Percentiles rank a stretch among this genome's conserved stretches.
Evolutionary conservation across 2,113 vertebrate genomes (phyloP).

Genomic region (Passerina amoena): DNA sequence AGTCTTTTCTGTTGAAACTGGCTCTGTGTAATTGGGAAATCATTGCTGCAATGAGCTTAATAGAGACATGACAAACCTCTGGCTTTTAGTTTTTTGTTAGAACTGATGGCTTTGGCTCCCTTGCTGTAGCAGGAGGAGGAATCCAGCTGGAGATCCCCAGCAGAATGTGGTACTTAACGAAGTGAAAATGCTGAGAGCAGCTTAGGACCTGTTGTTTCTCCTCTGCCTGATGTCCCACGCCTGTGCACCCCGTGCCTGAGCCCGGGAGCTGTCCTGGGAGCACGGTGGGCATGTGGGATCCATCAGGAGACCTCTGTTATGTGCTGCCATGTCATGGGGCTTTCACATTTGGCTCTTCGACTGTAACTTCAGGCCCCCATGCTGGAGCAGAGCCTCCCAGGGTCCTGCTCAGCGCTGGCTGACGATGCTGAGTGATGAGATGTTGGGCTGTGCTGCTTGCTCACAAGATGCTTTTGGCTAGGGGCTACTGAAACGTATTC

Average conservation of each 20-base stretch:
- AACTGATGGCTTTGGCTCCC: background rate
- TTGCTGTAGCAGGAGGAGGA: background rate
- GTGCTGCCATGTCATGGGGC: fast-evolving
- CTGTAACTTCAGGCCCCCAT: fast-evolving
- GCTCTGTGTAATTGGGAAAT: conserved; percentile 24
- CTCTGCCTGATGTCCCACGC: fast-evolving
- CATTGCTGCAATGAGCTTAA: background rate
- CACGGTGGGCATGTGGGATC: fast-evolving
- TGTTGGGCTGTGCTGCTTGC: background rate
- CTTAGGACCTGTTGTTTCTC: background rate
- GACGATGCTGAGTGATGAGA: background rate
- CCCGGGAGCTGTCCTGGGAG: background rate
- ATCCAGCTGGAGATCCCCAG: background rate
- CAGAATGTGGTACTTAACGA: background rate
- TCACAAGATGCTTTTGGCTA: background rate
- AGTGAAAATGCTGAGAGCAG: background rate
- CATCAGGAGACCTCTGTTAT: background rate
- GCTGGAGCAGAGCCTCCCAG: background rate
- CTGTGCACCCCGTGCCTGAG: fast-evolving
- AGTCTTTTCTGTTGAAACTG: conserved; percentile 28
- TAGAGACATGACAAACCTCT: background rate
- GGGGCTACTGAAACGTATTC: background rate
- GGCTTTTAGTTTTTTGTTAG: background rate
- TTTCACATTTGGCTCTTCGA: background rate
- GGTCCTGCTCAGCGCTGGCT: background rate